Evolutionary conservation across 2,888 invertebrate genomes (phyloP).

Genomic region (Escarpia spicata): DNA sequence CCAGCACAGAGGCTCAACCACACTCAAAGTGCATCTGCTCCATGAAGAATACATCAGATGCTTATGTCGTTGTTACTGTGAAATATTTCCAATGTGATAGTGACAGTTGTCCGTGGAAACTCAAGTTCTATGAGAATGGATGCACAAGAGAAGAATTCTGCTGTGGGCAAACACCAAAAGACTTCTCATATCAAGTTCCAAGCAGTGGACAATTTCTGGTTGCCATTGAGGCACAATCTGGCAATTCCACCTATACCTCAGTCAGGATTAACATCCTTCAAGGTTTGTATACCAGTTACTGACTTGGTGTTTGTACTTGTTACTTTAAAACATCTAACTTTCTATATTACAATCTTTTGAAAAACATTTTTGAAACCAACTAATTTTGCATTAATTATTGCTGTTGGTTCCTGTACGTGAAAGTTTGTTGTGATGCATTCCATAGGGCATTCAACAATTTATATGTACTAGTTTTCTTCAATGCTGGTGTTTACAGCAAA

Average conservation of each 20-base stretch:
- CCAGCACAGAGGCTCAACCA: background rate
- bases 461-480: background rate
- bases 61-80: background rate
- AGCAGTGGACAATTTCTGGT: background rate
- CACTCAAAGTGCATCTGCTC: background rate
- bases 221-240: background rate
- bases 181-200: background rate
- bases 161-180: background rate
- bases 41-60: background rate
- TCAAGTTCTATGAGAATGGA: background rate
- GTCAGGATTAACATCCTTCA: background rate
- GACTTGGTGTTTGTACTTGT: background rate
- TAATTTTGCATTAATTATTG: background rate
- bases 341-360: background rate
- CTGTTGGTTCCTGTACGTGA: background rate
- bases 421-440: background rate
- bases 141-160: background rate
- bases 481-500: background rate
- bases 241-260: background rate
- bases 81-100: background rate
- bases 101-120: background rate
- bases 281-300: background rate
- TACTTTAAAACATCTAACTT: background rate
- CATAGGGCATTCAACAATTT: background rate
- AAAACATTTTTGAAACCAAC: background rate